phyloP scores from a whole-genome alignment of 2,888 invertebrate species.

The Petrolisthes manimaculis region DNA sequence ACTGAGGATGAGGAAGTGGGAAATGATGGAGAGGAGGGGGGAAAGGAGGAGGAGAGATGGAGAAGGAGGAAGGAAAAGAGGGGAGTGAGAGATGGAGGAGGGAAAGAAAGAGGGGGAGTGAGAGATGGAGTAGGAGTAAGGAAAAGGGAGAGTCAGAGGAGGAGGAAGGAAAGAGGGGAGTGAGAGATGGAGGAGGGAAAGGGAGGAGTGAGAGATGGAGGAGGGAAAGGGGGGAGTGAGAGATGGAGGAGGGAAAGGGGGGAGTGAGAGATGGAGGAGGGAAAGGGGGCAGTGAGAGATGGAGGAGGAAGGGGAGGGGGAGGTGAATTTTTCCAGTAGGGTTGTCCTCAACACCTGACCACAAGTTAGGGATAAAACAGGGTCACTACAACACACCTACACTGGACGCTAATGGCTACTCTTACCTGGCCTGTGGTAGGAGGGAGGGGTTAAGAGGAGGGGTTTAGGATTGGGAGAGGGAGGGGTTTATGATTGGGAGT shows the following conservation, averaged over 20 bases:
- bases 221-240: not conserved
- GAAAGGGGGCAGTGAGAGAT: not conserved
- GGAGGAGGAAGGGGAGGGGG: no score
- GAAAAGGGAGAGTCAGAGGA: not conserved
- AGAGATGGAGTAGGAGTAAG: not conserved
- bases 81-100: slow-evolving; percentile 1
- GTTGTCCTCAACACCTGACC: no score
- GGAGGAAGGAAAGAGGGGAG: not conserved
- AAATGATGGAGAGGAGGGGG: not conserved
- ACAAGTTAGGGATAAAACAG: no score
- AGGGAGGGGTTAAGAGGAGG: no score
- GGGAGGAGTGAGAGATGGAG: not conserved
- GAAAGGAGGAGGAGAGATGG: not conserved
- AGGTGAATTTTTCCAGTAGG: no score
- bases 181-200: no score
- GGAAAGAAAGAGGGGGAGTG: not conserved
- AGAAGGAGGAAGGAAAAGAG: not conserved
- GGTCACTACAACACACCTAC: no score
- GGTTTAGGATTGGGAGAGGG: no score
- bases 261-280: not conserved
- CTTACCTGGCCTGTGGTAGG: no score
- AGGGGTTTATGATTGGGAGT: no score
- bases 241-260: not conserved
- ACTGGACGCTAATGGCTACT: no score
- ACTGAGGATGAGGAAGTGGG: not conserved